Base-by-base conservation (phyloP, 2,888 invertebrate species). In the Philereme transversata region DNA sequence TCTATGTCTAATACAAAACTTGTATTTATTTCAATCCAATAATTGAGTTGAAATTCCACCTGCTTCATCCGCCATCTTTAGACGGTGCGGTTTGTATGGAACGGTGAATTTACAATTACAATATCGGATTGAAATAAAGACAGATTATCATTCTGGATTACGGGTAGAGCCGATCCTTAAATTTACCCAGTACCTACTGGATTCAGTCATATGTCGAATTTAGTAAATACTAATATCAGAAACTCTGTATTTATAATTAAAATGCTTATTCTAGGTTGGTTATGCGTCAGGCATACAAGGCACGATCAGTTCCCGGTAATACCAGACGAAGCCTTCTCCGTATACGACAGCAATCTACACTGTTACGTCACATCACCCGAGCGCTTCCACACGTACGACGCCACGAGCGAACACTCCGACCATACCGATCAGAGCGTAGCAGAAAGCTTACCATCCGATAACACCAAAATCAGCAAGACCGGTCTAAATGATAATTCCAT, bases 241-340 rank as follows among this genome's bases (percentile, higher is more conserved):
- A 22, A 22, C 22, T 22, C 36, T 38, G 7, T 38, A 38, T 38
- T 38, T 38, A 38, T 40, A 6, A 22, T 22, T 40, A 3, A 8
- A 5, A 40, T 6, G 0, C 4, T 40, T 48, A 3, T 49, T 36
- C 22, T 5, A 94, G 96, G 96, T 73, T 96, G 96, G 96, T 84
- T 95, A 60, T 95, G 96, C 74, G 95, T 97, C 5, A 92, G 96
- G 57, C 97, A 96, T 73, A 95, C 96, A 66, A 93, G 96, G 50
- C 95, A 96, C 79, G 95, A 97, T 65, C 93, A 94, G 73, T 97
- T 96, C 94, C 96, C 96, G 0, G 93, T 97, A 44, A 94, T 96
- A 69, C 94, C 95, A 64, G 95, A 95, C 57, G 94, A 95, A 77
- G 91, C 93, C 60, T 94, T 93, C 87, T 83, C 93, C 33, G 80